Base-by-base conservation (phyloP, 2,888 invertebrate species). In the Apotomis turbidana region DNA sequence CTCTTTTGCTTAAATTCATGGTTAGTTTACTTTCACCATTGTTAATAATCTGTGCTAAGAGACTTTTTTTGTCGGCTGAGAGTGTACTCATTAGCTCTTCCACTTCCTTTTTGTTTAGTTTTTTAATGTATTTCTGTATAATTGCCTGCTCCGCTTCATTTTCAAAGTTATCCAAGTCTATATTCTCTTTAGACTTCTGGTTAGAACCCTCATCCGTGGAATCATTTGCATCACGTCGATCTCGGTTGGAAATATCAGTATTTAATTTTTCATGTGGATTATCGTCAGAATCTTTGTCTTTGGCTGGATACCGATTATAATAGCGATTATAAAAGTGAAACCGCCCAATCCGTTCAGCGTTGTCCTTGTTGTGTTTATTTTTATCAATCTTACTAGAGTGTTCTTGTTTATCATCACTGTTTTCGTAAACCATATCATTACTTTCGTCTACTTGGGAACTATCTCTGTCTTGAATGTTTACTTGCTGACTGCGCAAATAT, bases 101-200 rank as follows among this genome's bases (percentile, higher is more conserved):
- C 67, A 92, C 79, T 79, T 93, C 92, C 59, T 85, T 81, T 67
- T 79, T 85, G 13, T 90, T 86, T 55, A 93, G 81, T 74, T 90
- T 90, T 81, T 88, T 89, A 8, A 92, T 87, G 61, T 91, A 91
- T 68, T 85, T 84, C 78, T 87, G 89, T 55, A 93, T 92, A 46
- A 87, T 88, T 54, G 85, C 80, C 81, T 91, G 90, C 78, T 89
- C 91, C 78, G 86, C 86, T 80, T 88, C 88, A 67, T 78, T 83
- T 4, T 79, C 78, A n/a, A 74, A 70, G 38, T 59, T 71, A 36
- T 77, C 73, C 6, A 68, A 38, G 54, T 77, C 75, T 55, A 77
- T 77, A 51, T 76, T 77, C 58, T 80, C 74, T 63, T 76, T 75
- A 0, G 63, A 58, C 46, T 74, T 64, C 12, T 67, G 61, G 69